Evolutionary conservation across 2,888 invertebrate genomes (phyloP), one percentile per base, ranked within the genome.

Genomic region (Phalera bucephala): DNA sequence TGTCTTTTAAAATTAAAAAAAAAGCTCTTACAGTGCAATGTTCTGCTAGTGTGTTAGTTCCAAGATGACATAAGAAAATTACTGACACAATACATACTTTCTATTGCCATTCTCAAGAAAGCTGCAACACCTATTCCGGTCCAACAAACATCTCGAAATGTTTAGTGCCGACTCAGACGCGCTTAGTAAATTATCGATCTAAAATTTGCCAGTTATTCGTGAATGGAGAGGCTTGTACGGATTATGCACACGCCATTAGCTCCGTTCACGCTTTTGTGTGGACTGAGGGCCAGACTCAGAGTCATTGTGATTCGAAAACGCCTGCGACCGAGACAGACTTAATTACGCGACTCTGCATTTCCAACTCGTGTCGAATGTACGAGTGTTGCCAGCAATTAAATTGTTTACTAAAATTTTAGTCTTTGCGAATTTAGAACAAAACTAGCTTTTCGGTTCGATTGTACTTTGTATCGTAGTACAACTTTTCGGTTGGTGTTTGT

Each of bases 231-330:
- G 73, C 78, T 81, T 80, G 73, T 69, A 54, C 66, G 76, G 63
- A 80, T 85, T 83, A 83, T 72, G 70, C 62, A 71, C 77, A 72
- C 75, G 70, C 80, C 81, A 84, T 83, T 85, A 83, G 77, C 57
- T 70, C 65, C 46, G 57, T 70, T 72, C 69, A 59, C 64, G 75
- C 73, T 67, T 78, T 83, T 82, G 80, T 83, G 74, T 56, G 63
- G 47, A n/a, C n/a, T n/a, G n/a, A n/a, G 48, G 52, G 53, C 42
- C 46, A 44, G 57, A 58, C n/a, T 63, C 58, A 58, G 62, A 64
- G 64, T 76, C 73, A 80, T 79, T 82, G 78, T 80, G 68, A 67
- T 67, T 63, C 64, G 49, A 56, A 69, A 69, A 68, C 64, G 64
- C 66, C 64, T 69, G n/a, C n/a, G n/a, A 61, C 61, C 57, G 54